phyloP scores from a whole-genome alignment of 2,797 vertebrate species.

The Bovichtus variegatus region DNA sequence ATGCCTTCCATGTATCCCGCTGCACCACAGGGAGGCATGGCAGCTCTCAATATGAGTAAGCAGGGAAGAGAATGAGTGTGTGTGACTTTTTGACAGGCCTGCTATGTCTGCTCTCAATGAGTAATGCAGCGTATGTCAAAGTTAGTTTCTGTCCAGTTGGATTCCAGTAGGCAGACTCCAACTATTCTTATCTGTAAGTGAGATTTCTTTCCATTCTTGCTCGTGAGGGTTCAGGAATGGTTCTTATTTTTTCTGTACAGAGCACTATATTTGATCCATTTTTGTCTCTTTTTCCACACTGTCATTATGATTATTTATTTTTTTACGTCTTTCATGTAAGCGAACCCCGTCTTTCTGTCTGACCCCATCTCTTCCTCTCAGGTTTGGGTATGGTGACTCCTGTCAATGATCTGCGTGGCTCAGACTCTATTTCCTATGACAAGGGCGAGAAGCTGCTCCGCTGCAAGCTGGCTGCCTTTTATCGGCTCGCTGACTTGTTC shows the following conservation, averaged over 20 bases:
- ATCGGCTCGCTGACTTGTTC: constrained; percentile 95
- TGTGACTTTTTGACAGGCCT: constrained; percentile 41
- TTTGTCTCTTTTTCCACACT: neutral
- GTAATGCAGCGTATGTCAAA: constrained; percentile 31
- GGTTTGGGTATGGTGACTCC: constrained; percentile 99
- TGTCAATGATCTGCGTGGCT: constrained; percentile 96
- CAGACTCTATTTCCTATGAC: constrained; percentile 97
- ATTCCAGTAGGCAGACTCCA: constrained; percentile 6
- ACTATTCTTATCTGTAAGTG: neutral
- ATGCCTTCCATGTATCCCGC: constrained; percentile 96
- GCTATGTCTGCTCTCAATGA: constrained; percentile 36
- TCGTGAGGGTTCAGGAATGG: neutral
- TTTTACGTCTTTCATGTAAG: neutral
- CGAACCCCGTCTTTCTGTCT: neutral
- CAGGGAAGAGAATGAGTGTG: constrained; percentile 37
- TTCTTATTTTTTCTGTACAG: too few species aligned
- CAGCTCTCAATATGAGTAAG: constrained; percentile 98
- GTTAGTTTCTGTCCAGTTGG: constrained; percentile 12
- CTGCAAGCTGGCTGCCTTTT: constrained; percentile 96
- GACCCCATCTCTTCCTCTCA: constrained; percentile 54
- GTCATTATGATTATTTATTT: neutral
- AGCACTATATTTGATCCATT: neutral
- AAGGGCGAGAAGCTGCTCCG: constrained; percentile 96
- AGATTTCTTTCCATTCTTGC: neutral
- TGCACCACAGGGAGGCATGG: constrained; percentile 97